A percentile compares a stretch with the other conserved stretches of the same genome.
Evolutionary conservation across 2,113 vertebrate species (phyloP).

Genomic region (Carlito syrichta): DNA sequence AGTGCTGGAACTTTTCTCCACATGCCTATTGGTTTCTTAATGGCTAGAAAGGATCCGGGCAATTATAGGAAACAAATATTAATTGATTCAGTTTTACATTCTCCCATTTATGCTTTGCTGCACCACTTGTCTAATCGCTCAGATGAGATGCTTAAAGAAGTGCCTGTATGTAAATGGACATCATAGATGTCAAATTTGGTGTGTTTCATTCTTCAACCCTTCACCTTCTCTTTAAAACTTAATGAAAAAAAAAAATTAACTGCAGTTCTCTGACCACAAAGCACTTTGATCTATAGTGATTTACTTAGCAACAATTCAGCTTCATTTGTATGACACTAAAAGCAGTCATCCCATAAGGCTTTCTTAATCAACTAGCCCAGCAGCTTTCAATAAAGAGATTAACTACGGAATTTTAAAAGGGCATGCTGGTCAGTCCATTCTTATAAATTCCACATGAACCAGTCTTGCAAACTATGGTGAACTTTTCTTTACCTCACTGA

Average conservation of each 20-base stretch:
- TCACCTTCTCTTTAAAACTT: slow-evolving; percentile 69
- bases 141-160: not conserved
- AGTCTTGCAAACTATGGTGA: slow-evolving; percentile 43
- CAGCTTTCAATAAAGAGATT: slow-evolving; percentile 72
- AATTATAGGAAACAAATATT: slow-evolving; percentile 33
- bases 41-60: not conserved
- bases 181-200: slow-evolving; percentile 48
- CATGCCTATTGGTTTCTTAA: not conserved
- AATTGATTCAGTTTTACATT: slow-evolving; percentile 7
- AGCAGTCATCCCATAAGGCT: slow-evolving; percentile 64
- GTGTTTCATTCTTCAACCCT: slow-evolving; percentile 49
- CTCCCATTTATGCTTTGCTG: not conserved
- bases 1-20: not conserved
- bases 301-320: slow-evolving; percentile 64
- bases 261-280: slow-evolving; percentile 70
- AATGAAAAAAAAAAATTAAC: slow-evolving; percentile 73
- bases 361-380: slow-evolving; percentile 69
- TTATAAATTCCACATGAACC: slow-evolving; percentile 64
- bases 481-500: slow-evolving; percentile 62
- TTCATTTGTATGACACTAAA: slow-evolving; percentile 72
- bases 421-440: slow-evolving; percentile 55
- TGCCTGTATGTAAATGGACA: slow-evolving; percentile 32
- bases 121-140: slow-evolving; percentile 4
- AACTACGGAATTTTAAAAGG: slow-evolving; percentile 63
- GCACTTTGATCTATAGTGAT: slow-evolving; percentile 61